Base-by-base conservation (phyloP, 1,140 invertebrate genomes). In the Pseudoatta argentina region DNA sequence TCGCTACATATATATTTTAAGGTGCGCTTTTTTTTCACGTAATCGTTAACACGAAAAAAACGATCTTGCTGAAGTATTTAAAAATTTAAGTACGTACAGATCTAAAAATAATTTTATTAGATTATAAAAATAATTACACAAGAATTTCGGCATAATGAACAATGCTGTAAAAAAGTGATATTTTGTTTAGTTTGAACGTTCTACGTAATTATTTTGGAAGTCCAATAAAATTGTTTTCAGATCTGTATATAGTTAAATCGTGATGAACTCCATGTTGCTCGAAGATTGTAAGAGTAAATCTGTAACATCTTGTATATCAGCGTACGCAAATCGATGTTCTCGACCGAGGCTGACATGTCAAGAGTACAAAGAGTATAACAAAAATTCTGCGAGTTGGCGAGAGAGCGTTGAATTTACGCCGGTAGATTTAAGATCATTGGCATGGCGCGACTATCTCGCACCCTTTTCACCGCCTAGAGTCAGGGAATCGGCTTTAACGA, bases 401-500 rank as follows among this genome's bases (percentile, higher is more conserved):
- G 34, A 75, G 24, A 55, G 55, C 16, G 24, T 63, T 63, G 34
- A 75, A 63, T 75, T 83, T 75, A 73, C 27, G 44, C 55, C 64
- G 39, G 51, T 48, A 51, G 69, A 75, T 75, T 82, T 83, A 75
- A 83, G 69, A 75, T 83, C 57, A 24, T 53, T 30, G 48, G 30
- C 63, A 14, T 5, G 64, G 24, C 67, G 69, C 79, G 14, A 83
- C 79, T 63, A 63, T 75, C 55, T 51, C 69, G 66, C 67, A 57
- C 39, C 69, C 79, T 61, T 83, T 83, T 83, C 79, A 83, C 21
- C 55, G 39, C 69, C 79, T 83, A 83, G 79, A 83, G 55, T 48
- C 69, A 12, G n/a, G 79, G 69, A 73, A 75, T 83, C 69, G 18
- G 69, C 53, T 73, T 75, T 83, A 83, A 83, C 79, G 79, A 83